Percentiles rank a stretch among this genome's conserved stretches.
Evolutionary conservation across 2,888 invertebrate species (phyloP).

Genomic region (Stramonita haemastoma): DNA sequence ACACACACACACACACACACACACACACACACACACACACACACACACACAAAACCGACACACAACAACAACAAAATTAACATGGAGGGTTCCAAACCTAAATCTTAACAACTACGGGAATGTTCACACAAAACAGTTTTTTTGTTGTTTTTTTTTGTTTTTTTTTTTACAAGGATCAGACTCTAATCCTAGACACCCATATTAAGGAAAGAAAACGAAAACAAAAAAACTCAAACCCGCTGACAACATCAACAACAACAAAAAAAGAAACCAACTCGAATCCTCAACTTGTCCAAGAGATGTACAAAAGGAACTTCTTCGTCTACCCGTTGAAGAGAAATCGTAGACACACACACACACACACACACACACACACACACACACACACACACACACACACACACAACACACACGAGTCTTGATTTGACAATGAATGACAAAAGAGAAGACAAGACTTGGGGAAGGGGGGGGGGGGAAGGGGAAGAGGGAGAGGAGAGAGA

Average conservation of each 20-base stretch:
- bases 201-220: neutral
- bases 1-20: neutral
- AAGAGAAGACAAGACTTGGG: neutral
- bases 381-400: too few species aligned
- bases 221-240: neutral
- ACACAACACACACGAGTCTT: neutral
- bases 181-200: constrained; percentile 21
- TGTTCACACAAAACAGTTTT: constrained; percentile 35
- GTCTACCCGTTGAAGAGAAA: constrained; percentile 2
- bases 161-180: neutral
- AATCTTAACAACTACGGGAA: constrained; percentile 27
- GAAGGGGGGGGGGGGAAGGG: neutral
- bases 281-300: neutral
- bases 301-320: neutral
- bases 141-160: neutral
- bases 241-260: neutral
- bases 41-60: neutral
- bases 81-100: neutral
- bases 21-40: neutral
- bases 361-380: too few species aligned
- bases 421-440: neutral
- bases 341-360: too few species aligned
- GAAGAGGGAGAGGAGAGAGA: too few species aligned
- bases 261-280: neutral
- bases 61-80: neutral